Base-by-base conservation (phyloP, 1,140 invertebrate species). In the Phymastichus coffea region DNA sequence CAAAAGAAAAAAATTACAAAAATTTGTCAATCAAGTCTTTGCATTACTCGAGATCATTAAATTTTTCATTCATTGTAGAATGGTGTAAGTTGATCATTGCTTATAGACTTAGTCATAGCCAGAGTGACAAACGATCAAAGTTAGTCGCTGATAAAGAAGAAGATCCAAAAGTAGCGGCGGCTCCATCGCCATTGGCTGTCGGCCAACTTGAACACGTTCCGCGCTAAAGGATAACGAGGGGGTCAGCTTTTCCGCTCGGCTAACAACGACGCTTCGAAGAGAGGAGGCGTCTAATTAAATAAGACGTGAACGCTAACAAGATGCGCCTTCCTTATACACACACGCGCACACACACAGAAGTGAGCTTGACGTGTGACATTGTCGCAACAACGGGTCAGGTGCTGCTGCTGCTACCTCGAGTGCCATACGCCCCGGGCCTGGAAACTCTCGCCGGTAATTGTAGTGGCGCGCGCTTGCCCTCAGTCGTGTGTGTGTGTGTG, bases 281-380 rank as follows among this genome's bases (percentile, higher is more conserved):
- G 69, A 77, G 70, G 58, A 63, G 70, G 60, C 63, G 70, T 67
- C 75, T 78, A 78, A 78, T 79, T 77, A 79, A 78, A 77, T 78
- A 74, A 79, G 75, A 77, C 68, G 71, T 66, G 67, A 64, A 28
- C 57, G 59, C 73, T 78, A 78, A 77, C 75, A 77, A 78, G 71
- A 43, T 52, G 26, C 47, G 40, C 22, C 22, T 46, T n/a, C n/a
- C n/a, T n/a, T n/a, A n/a, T n/a, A n/a, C n/a, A n/a, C n/a, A n/a
- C n/a, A n/a, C n/a, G n/a, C n/a, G n/a, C n/a, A n/a, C n/a, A n/a
- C n/a, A n/a, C n/a, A n/a, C n/a, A n/a, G n/a, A n/a, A n/a, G n/a
- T n/a, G n/a, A n/a, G n/a, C n/a, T n/a, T n/a, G 52, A 55, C 48
- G 54, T 58, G 22, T 64, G 62, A 67, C 66, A 65, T 62, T 41